Evolutionary conservation across 2,797 vertebrate genomes (phyloP).

Genomic region (Phataginus tetradactyla): DNA sequence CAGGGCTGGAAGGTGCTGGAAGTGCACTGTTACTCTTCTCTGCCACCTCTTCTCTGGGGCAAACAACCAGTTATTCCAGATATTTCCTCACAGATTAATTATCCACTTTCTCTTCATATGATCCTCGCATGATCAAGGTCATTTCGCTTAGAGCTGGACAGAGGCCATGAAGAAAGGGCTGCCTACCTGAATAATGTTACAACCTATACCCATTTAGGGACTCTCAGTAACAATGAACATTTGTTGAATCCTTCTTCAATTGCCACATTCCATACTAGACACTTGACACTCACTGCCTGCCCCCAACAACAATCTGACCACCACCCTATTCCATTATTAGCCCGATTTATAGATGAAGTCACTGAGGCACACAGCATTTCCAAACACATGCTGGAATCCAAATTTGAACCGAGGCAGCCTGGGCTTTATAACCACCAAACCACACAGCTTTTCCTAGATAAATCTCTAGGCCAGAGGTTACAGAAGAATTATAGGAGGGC

Average conservation of each 20-base stretch:
- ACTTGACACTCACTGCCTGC: not conserved
- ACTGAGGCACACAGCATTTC: not conserved
- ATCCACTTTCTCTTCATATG: not conserved
- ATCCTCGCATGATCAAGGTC: not conserved
- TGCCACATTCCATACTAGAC: not conserved
- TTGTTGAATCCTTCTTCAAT: not conserved
- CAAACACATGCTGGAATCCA: not conserved
- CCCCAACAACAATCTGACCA: no score
- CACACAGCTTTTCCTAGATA: not conserved
- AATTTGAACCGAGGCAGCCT: not conserved
- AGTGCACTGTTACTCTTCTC: not conserved
- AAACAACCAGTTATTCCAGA: not conserved
- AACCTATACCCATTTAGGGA: not conserved
- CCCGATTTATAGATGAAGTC: not conserved
- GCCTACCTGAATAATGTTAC: not conserved
- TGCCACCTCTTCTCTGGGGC: not conserved
- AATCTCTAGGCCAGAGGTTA: not conserved
- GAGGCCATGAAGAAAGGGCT: not conserved
- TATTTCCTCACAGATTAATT: not conserved
- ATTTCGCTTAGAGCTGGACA: not conserved
- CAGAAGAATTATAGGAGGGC: not conserved
- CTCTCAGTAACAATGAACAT: not conserved
- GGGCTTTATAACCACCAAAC: not conserved
- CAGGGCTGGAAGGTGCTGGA: not conserved
- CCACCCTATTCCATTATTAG: not conserved